These are phyloP conservation scores for Zophobas morio DNA, from an alignment of 1,140 invertebrate genomes.

Conservation along the genomic window DNA sequence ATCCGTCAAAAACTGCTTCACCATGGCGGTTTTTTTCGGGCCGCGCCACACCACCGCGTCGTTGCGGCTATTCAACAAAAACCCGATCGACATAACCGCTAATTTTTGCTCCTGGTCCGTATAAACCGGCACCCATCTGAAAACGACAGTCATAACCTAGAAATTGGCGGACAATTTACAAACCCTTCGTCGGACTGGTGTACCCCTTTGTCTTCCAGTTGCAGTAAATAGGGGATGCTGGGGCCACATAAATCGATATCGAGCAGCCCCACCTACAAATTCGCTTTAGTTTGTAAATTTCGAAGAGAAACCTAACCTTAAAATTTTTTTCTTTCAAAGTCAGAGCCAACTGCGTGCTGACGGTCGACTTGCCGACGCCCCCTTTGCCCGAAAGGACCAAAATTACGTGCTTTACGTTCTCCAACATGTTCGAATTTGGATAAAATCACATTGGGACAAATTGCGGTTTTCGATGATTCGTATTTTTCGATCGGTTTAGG, in stretches of 20 bases:
- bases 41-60: conserved; percentile 97
- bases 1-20: conserved; percentile 94
- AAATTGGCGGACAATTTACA: conserved; percentile 32
- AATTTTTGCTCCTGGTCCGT: conserved; percentile 88
- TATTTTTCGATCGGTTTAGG: not conserved
- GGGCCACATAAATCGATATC: conserved; percentile 97
- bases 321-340: conserved; percentile 84
- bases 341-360: conserved; percentile 90
- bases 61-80: conserved; percentile 85
- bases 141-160: conserved; percentile 20
- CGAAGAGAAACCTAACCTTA: conserved; percentile 79
- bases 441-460: not conserved
- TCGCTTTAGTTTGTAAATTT: conserved; percentile 1
- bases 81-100: conserved; percentile 94
- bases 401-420: conserved; percentile 90
- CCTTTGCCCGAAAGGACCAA: conserved; percentile 97
- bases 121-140: conserved; percentile 91
- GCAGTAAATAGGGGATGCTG: conserved; percentile 80
- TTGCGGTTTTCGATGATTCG: not conserved
- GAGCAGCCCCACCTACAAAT: conserved; percentile 83
- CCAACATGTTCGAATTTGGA: conserved; percentile 67
- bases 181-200: conserved; percentile 79
- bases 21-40: conserved; percentile 95
- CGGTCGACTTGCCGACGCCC: conserved; percentile 96
- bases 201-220: conserved; percentile 82